Base-by-base conservation (phyloP, 2,113 vertebrate genomes). In the Piaya cayana region DNA sequence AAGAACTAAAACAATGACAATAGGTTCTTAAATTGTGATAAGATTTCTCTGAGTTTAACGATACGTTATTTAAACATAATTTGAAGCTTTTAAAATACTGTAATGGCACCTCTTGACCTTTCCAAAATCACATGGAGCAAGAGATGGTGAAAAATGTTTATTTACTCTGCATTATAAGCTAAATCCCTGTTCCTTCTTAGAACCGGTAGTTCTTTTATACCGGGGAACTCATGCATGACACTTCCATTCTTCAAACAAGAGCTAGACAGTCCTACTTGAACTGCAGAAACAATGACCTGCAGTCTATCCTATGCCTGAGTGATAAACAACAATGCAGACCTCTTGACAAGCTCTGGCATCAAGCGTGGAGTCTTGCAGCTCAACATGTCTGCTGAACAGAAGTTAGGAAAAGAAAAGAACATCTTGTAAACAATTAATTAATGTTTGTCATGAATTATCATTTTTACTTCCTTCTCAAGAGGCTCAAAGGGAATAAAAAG, bases 401-500 rank as follows among this genome's bases (percentile, higher is more conserved):
- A 98, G 98, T 98, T 98, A 98, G 97, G 97, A 97, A 98, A 98
- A 98, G 98, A 98, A 98, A 98, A 98, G 98, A 98, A 98, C 98
- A 98, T 98, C 98, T 98, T 98, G 98, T 98, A 98, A 98, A 98
- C 98, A 98, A 98, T 98, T 98, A 98, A 98, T 98, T 98, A 98
- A 98, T 98, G 98, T 98, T 98, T 98, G 98, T 98, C 98, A 98
- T 98, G 98, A 98, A 98, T 98, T 98, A 98, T 98, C 98, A 98
- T 98, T 98, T 98, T 98, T 98, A 98, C 98, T 98, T 98, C 98
- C 98, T 98, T 97, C 98, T 98, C 97, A 97, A 98, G 98, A 98
- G 98, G 98, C 98, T 98, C 98, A 97, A 98, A 98, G 98, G 98
- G 98, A 98, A 98, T 98, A 98, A 98, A 98, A 98, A 98, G 98